Evolutionary conservation across 2,888 invertebrate genomes (phyloP), one percentile per base, ranked within the genome.

Genomic region (Trichogramma dendrolimi): DNA sequence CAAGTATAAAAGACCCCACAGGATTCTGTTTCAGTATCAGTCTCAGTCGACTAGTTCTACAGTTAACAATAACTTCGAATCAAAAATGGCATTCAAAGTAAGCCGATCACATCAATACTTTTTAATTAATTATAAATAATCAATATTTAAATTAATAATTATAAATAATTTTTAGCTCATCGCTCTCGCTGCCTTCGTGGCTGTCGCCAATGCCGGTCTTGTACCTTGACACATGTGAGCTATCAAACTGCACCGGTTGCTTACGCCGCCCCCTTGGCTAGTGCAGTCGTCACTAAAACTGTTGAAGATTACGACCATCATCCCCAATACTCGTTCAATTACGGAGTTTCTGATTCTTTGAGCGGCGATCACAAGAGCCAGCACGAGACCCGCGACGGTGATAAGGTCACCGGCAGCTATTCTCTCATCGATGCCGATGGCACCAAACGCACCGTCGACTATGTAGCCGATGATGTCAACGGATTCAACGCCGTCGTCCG

Each of bases 191-290:
- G 5, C 75, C 73, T 40, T 81, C 78, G 41, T 83, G 69, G 83
- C 83, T 2, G 70, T 76, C 39, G 82, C 83, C 27, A 84, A 82
- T 63, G 83, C 82, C 2, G 84, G 81, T 42, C 62, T 79, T 3
- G 71, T 83, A 43, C 66, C 68, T 0, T 67, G 1, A 66, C 75
- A 65, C 72, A 72, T 44, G 67, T 71, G 6, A 62, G 65, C 0
- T 63, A 65, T 0, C 63, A 67, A 5, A 60, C 61, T 6, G 61
- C 69, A 5, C 61, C 66, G 27, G 27, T 27, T 27, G 27, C 27
- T 2, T 27, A 27, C 27, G 27, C 27, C 27, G 27, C 27, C 27
- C 27, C 27, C 10, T 62, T 70, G 6, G 68, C 73, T 6, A 74
- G 73, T 52, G 60, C 70, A 1, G 64, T 73, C 48, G 70, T 69